A percentile compares a stretch with the other conserved stretches of the same genome.
Conservation (phyloP, 2,797 vertebrate species). For the Scleropages formosus region DNA sequence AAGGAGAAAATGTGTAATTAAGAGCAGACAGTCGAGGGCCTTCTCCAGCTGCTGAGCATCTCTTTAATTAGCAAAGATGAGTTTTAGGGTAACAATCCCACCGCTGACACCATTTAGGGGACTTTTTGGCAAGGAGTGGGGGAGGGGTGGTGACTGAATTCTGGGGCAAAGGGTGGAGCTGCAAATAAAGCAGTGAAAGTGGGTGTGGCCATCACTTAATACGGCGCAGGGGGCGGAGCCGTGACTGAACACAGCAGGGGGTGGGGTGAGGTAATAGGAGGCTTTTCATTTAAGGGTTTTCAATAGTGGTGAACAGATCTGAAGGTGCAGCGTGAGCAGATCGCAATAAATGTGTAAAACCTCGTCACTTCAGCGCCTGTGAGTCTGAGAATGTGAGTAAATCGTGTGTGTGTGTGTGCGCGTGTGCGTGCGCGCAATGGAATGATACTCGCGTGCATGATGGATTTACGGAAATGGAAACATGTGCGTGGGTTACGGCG, state of each 20-base stretch:
- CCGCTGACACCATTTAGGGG: constrained; percentile 37
- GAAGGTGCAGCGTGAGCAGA: no score
- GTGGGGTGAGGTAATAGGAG: no score
- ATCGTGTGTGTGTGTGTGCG: constrained; percentile 12
- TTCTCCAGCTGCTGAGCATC: neutral
- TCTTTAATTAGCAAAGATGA: neutral
- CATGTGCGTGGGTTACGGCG: constrained; percentile 30
- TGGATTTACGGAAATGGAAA: constrained; percentile 37
- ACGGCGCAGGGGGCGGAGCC: no score
- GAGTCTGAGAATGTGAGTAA: neutral
- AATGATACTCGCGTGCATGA: constrained; percentile 32
- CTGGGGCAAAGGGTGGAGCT: neutral
- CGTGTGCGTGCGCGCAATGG: constrained; percentile 21
- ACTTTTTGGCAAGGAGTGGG: neutral
- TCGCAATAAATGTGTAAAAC: no score
- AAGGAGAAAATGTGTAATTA: neutral
- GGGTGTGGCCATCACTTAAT: no score
- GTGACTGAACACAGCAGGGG: no score
- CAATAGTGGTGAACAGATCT: no score
- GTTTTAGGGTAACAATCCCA: constrained; percentile 32
- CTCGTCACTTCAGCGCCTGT: neutral
- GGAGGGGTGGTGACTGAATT: neutral
- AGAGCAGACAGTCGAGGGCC: neutral
- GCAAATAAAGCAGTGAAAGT: no score
- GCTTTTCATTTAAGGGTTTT: no score